Base-by-base conservation (phyloP, 2,888 invertebrate genomes). In the Papilio demoleus region DNA sequence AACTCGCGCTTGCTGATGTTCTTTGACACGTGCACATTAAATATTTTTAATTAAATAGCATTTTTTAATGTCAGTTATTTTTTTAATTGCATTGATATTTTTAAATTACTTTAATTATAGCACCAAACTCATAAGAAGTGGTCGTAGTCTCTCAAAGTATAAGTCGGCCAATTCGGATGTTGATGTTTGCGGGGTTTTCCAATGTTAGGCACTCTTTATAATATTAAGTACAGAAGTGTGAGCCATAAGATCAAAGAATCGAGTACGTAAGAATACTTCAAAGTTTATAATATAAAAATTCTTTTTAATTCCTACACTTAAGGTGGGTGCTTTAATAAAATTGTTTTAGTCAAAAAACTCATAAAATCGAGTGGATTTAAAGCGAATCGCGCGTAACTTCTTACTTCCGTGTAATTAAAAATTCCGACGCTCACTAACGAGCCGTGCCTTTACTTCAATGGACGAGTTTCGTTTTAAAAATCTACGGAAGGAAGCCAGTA, bases 331-430 rank as follows among this genome's bases (percentile, higher is more conserved):
- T 63, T 45, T 50, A 66, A 36, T 56, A 11, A 61, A 24, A 40
- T 38, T 63, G 24, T 59, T 59, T 38, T 11, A 22, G 31, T 58
- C 63, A 70, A 53, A 50, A 53, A 68, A 36, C 47, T 61, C 67
- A 61, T 50, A 59, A 71, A 69, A 65, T 67, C 53, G 40, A 72
- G 65, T 66, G 24, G 50, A 68, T 74, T 76, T 72, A 72, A 75
- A 75, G 69, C 72, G 72, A 72, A 71, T 71, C 74, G 74, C 72
- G 72, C 72, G 71, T 70, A 73, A 72, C 75, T 81, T 79, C 78
- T 68, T 64, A 72, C 80, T 86, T 86, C 83, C 84, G 82, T 82
- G 80, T 85, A 85, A 86, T 87, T 87, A 85, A 85, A 84, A 86
- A 82, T 75, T 75, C 77, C 78, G 80, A 73, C 81, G 79, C 79